These are phyloP conservation scores for Herpetotheres cachinnans DNA, from an alignment of 2,113 vertebrate genomes.

Conservation along the genomic window DNA sequence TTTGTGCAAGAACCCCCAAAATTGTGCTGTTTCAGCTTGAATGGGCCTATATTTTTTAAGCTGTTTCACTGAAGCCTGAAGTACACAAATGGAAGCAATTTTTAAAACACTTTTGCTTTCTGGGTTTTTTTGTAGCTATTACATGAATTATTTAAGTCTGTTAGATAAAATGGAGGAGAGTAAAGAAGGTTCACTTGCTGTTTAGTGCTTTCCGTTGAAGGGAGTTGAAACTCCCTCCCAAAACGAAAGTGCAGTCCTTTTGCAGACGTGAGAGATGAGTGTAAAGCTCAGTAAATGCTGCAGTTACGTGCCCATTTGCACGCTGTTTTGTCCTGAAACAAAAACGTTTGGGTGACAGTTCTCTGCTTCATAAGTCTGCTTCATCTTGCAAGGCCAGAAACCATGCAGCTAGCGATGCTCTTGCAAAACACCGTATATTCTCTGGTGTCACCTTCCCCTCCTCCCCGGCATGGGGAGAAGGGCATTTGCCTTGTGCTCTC, in stretches of 20 bases:
- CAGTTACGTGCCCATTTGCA: not conserved
- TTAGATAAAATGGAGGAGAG: constrained; percentile 28
- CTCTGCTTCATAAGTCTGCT: not conserved
- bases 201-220: not conserved
- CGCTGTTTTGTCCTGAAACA: not conserved
- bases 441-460: not conserved
- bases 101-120: constrained; percentile 31
- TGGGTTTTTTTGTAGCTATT: constrained; percentile 22
- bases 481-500: not conserved
- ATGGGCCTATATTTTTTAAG: not conserved
- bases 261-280: not conserved
- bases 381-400: not conserved
- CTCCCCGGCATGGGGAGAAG: fast-evolving
- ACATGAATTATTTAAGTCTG: constrained; percentile 59
- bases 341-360: not conserved
- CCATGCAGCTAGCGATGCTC: not conserved
- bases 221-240: not conserved
- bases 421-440: fast-evolving
- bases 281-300: not conserved
- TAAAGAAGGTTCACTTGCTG: constrained; percentile 13
- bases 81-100: constrained; percentile 44
- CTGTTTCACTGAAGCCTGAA: constrained; percentile 30
- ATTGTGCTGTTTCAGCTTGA: constrained; percentile 36
- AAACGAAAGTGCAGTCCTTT: not conserved
- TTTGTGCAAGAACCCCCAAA: not conserved